Percentiles rank a stretch among this genome's conserved stretches.
Evolutionary conservation across 2,888 invertebrate genomes (phyloP).

Genomic region (Hypolimnas misippus): DNA sequence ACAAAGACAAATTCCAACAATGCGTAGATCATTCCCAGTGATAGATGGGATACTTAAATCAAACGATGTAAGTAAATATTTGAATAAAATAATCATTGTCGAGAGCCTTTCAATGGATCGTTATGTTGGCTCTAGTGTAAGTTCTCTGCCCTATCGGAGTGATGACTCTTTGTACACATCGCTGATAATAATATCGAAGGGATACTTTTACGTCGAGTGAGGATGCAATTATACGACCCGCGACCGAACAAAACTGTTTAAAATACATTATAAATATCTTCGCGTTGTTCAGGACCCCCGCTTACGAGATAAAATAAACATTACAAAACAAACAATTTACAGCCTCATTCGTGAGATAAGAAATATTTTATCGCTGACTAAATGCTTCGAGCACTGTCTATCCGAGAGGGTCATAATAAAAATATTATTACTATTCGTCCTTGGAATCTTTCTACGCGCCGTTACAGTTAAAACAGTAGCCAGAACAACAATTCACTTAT

Average conservation of each 20-base stretch:
- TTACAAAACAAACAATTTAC: constrained; percentile 34
- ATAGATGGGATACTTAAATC: constrained; percentile 30
- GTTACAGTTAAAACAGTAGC: constrained; percentile 34
- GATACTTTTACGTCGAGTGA: constrained; percentile 34
- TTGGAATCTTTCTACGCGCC: not conserved
- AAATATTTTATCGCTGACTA: constrained; percentile 30
- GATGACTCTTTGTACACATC: constrained; percentile 59
- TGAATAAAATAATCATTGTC: constrained; percentile 66
- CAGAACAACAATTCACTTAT: not conserved
- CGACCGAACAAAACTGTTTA: constrained; percentile 33
- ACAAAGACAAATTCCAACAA: constrained; percentile 11
- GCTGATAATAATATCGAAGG: constrained; percentile 40
- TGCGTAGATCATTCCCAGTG: not conserved
- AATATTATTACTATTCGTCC: constrained; percentile 22
- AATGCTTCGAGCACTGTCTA: constrained; percentile 21
- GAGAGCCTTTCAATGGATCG: constrained; percentile 67
- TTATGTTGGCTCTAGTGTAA: constrained; percentile 52
- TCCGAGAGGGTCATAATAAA: constrained; percentile 21
- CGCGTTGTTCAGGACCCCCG: constrained; percentile 26
- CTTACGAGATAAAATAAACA: constrained; percentile 37
- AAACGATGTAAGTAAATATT: constrained; percentile 45
- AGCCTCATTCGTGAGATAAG: constrained; percentile 37
- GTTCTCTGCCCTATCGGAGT: constrained; percentile 38
- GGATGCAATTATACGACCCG: constrained; percentile 30
- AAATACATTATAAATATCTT: constrained; percentile 27